Evolutionary conservation across 2,888 invertebrate species (phyloP).

Genomic region (Drosophila yooni): DNA sequence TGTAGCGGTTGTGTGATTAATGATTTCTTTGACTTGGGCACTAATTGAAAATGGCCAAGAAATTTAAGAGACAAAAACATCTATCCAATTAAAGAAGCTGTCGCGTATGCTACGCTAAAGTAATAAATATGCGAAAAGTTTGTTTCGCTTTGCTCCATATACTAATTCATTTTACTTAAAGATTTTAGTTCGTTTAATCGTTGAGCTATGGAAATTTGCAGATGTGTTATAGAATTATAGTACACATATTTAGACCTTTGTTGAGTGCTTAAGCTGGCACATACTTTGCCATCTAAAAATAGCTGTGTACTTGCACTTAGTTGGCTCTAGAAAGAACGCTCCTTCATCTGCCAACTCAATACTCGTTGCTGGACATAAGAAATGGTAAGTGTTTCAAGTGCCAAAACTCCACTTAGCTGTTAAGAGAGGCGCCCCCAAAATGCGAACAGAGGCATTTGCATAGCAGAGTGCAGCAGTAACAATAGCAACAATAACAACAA

Average conservation of each 20-base stretch:
- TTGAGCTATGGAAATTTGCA: background rate
- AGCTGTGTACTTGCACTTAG: background rate
- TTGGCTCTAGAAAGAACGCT: background rate
- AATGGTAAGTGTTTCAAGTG: slow-evolving; percentile 58
- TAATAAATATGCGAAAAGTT: background rate
- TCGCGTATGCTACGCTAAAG: background rate
- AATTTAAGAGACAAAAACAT: slow-evolving; percentile 29
- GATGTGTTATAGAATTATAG: background rate
- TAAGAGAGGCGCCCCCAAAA: slow-evolving; percentile 42
- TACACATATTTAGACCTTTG: background rate
- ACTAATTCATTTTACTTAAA: background rate
- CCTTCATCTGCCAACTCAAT: background rate
- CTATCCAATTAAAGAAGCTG: slow-evolving; percentile 35
- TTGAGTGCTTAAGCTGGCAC: background rate
- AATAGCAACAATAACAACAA: slow-evolving; percentile 11
- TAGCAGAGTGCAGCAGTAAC: slow-evolving; percentile 34
- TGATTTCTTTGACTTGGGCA: slow-evolving; percentile 66
- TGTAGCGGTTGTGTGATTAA: slow-evolving; percentile 58
- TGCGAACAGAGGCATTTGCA: slow-evolving; percentile 49
- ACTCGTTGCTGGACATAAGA: slow-evolving; percentile 29
- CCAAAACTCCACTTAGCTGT: slow-evolving; percentile 73
- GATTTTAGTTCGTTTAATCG: background rate
- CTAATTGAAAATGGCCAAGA: slow-evolving; percentile 67
- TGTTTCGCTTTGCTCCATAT: background rate
- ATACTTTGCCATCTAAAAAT: background rate